These are phyloP conservation scores for Ammodytes dubius DNA, from an alignment of 2,113 vertebrate genomes.

Conservation along the genomic window DNA sequence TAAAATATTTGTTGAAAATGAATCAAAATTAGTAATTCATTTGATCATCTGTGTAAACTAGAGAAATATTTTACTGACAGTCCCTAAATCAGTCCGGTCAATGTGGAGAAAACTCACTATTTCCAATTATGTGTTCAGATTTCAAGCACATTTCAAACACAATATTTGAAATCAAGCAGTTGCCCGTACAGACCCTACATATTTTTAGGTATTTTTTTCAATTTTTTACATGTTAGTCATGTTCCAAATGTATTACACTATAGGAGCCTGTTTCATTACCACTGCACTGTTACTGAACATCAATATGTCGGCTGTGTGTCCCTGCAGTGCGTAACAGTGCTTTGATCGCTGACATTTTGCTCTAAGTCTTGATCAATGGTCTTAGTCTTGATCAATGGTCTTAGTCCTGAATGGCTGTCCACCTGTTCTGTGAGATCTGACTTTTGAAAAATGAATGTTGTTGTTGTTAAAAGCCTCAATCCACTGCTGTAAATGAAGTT, in stretches of 20 bases:
- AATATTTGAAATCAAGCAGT: too few relatives aligned
- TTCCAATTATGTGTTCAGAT: too few relatives aligned
- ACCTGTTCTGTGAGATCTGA: conserved; percentile 35
- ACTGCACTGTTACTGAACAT: conserved; percentile 17
- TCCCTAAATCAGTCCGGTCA: too few relatives aligned
- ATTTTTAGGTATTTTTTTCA: neutral
- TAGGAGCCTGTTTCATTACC: conserved; percentile 8
- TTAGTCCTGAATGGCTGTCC: conserved; percentile 27
- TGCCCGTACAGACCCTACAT: too few relatives aligned
- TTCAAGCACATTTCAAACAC: too few relatives aligned
- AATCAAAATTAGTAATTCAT: too few relatives aligned
- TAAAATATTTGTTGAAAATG: too few relatives aligned
- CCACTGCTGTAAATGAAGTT: neutral
- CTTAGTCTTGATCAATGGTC: conserved; percentile 51
- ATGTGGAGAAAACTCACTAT: too few relatives aligned
- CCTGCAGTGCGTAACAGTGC: conserved; percentile 1
- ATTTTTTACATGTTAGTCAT: conserved; percentile 3
- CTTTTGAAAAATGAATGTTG: neutral
- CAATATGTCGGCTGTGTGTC: conserved; percentile 37
- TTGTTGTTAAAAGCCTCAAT: neutral
- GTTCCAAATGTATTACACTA: neutral
- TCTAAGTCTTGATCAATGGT: conserved; percentile 48
- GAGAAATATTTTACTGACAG: too few relatives aligned
- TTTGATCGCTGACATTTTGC: conserved; percentile 45
- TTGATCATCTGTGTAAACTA: too few relatives aligned